phyloP scores from a whole-genome alignment of 1,140 invertebrate genomes.

The Scaptomyza hsui region DNA sequence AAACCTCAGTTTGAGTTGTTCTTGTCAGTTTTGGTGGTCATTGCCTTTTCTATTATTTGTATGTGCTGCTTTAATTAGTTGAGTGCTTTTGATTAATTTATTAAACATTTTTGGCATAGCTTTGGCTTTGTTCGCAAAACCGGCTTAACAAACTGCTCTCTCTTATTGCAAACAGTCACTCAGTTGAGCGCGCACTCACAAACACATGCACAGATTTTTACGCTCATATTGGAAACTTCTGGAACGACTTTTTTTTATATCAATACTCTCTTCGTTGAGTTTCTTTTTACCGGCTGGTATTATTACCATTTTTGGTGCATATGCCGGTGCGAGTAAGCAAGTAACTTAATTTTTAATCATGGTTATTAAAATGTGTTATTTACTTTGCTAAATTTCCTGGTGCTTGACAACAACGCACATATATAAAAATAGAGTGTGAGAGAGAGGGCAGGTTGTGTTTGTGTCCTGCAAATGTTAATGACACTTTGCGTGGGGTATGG shows the following conservation, averaged over 20 bases:
- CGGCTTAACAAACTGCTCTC: constrained; percentile 53
- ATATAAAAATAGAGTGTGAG: neutral
- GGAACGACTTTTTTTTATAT: constrained; percentile 33
- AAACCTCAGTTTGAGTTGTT: neutral
- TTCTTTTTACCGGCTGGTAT: constrained; percentile 4
- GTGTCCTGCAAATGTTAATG: constrained; percentile 31
- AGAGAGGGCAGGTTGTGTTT: neutral
- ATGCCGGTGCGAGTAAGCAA: constrained; percentile 35
- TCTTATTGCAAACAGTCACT: constrained; percentile 9
- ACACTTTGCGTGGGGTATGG: constrained; percentile 30
- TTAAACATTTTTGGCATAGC: constrained; percentile 60
- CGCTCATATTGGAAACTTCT: constrained; percentile 71
- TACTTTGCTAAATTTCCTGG: neutral
- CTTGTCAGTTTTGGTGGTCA: constrained; percentile 22
- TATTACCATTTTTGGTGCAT: constrained; percentile 50
- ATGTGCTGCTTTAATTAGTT: constrained; percentile 17
- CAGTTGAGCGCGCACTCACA: constrained; percentile 15
- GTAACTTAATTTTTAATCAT: constrained; percentile 53
- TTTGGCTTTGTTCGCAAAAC: constrained; percentile 47
- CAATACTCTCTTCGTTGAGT: neutral
- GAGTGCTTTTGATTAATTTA: constrained; percentile 47
- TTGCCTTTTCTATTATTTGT: constrained; percentile 18
- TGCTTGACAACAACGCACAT: constrained; percentile 27
- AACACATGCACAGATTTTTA: constrained; percentile 5
- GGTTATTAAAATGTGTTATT: constrained; percentile 26